Evolutionary conservation across 1,140 invertebrate species (phyloP), one percentile per base, ranked within the genome.

Genomic region (Drosophila truncata): DNA sequence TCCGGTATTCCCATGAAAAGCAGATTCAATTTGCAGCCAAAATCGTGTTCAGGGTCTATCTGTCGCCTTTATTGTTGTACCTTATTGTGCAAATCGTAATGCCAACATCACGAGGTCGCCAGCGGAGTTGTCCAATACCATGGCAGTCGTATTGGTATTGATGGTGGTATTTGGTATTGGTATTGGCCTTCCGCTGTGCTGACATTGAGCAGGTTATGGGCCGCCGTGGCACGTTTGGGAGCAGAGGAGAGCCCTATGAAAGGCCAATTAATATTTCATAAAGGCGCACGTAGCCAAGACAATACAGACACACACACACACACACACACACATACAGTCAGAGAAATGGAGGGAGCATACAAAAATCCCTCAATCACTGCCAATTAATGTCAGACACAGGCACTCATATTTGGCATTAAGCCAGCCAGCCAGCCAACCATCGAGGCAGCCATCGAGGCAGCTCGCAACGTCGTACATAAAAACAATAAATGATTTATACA

Each of bases 321-420:
- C 63, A 78, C 39, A 64, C 11, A 52, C 33, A 70, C 14, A 52
- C 27, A 67, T 13, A 65, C 16, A 11, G 23, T 11, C 31, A 20
- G 42, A 39, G 31, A 55, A 35, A 64, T 35, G 50, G 41, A 54
- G 29, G 58, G 47, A 71, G 79, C 75, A 74, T 50, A 85, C 74
- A 90, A 91, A 87, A 90, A 91, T 90, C 85, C 85, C 85, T 90
- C 85, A 90, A 90, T 90, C 85, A 90, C 85, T 90, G 85, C 85
- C 85, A 90, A 90, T 90, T 90, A 90, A 90, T 90, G 85, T 90
- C 85, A 90, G 85, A 82, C 85, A 85, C 85, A 90, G 85, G 81
- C 81, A 90, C 81, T 91, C 85, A 90, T 90, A 88, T 90, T 80
- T 84, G 81, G 81, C 85, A 81, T 65, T 54, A 81, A 82, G 67